A percentile compares a stretch with the other conserved stretches of the same genome.
phyloP scores from a whole-genome alignment of 2,797 vertebrate genomes.

The Sebastes hubbsi region DNA sequence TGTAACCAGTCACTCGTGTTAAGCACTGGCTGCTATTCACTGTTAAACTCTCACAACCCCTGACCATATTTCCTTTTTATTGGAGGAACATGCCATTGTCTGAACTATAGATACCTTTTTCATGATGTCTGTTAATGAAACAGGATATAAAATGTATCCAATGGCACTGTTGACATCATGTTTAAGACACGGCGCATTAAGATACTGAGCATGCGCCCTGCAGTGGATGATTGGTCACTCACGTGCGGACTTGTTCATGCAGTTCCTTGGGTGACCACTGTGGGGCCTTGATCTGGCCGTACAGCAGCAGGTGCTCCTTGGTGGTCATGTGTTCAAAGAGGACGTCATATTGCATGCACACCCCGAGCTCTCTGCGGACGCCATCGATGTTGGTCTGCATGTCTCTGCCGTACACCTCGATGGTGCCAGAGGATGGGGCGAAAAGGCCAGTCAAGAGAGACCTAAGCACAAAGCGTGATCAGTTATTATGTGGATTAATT shows the following conservation, averaged over 20 bases:
- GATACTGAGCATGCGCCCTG: not conserved
- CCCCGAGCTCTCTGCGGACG: conserved; percentile 89
- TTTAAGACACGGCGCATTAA: not conserved
- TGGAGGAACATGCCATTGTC: not conserved
- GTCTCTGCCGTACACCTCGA: conserved; percentile 92
- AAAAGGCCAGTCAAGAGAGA: conserved; percentile 96
- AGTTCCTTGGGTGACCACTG: conserved; percentile 88
- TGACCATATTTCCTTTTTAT: conserved; percentile 36
- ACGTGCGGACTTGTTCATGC: conserved; percentile 90
- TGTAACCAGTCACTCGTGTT: not conserved
- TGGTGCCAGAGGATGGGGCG: conserved; percentile 87
- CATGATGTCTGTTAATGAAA: conserved; percentile 11
- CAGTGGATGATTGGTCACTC: conserved; percentile 26
- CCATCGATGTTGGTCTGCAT: conserved; percentile 85
- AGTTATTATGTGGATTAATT: not conserved
- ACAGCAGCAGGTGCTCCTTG: conserved; percentile 94
- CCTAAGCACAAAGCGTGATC: conserved; percentile 71
- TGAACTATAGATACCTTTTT: not conserved
- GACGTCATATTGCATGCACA: conserved; percentile 98
- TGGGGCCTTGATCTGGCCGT: conserved; percentile 94
- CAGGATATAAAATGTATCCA: conserved; percentile 12
- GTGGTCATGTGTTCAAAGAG: conserved; percentile 93
- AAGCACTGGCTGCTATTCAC: not conserved
- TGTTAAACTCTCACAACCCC: conserved; percentile 11
- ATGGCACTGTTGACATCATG: not conserved